Conservation (phyloP, 2,888 invertebrate genomes). For the Dysmachus trigonus region DNA sequence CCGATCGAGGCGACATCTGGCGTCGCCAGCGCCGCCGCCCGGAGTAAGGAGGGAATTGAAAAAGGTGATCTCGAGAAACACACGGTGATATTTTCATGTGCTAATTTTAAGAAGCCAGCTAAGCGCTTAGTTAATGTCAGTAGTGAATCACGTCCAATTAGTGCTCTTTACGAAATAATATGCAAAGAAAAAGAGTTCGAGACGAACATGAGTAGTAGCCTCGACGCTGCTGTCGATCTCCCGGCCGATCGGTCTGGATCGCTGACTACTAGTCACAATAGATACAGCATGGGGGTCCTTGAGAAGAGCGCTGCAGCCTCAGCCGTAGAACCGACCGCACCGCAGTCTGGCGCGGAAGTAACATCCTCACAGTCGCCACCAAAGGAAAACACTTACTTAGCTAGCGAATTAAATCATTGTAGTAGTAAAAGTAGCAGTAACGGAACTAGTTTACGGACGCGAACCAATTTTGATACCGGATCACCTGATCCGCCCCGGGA, state of each 20-base stretch:
- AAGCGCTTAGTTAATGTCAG: constrained; percentile 62
- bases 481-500: background rate
- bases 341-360: background rate
- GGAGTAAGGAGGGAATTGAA: background rate
- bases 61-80: constrained; percentile 39
- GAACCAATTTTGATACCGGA: constrained; percentile 13
- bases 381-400: constrained; percentile 46
- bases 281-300: constrained; percentile 39
- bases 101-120: constrained; percentile 51
- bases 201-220: constrained; percentile 49
- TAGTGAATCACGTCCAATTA: constrained; percentile 63
- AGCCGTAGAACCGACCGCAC: background rate
- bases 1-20: constrained; percentile 51
- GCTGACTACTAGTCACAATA: background rate
- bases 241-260: background rate
- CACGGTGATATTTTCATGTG: constrained; percentile 50
- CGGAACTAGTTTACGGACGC: background rate
- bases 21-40: no score
- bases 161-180: constrained; percentile 64
- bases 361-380: constrained; percentile 46
- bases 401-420: constrained; percentile 47
- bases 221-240: constrained; percentile 47
- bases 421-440: constrained; percentile 32
- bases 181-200: constrained; percentile 64
- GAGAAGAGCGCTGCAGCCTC: constrained; percentile 26